These are phyloP conservation scores for Amblyjoppa fuscipennis DNA, from an alignment of 2,888 invertebrate species.

Conservation along the genomic window DNA sequence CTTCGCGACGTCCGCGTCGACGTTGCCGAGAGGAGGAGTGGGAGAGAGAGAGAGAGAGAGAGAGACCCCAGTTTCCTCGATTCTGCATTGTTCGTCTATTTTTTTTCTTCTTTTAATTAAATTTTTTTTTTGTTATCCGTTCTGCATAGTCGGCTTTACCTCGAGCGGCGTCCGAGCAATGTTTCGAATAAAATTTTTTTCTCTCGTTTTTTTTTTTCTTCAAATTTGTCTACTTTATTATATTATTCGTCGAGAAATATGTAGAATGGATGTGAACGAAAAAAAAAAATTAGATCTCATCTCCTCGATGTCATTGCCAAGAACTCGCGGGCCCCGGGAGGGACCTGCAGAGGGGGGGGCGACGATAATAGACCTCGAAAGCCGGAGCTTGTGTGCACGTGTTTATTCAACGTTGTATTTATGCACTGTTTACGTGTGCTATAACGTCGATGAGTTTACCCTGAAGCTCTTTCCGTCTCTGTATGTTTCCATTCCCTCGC, in stretches of 20 bases:
- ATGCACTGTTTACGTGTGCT: constrained; percentile 40
- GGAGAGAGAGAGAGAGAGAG: constrained; percentile 1
- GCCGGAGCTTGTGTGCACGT: constrained; percentile 49
- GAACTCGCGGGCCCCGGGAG: not conserved
- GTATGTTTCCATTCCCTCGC: constrained; percentile 9
- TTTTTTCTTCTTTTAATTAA: constrained; percentile 7
- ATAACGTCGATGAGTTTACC: constrained; percentile 69
- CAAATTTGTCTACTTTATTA: constrained; percentile 70
- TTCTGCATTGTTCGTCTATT: constrained; percentile 65
- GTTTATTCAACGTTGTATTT: constrained; percentile 26
- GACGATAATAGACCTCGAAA: constrained; percentile 58
- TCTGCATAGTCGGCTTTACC: constrained; percentile 17
- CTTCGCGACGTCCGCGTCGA: constrained; percentile 53
- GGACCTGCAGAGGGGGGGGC: not conserved
- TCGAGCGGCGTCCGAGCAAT: constrained; percentile 47
- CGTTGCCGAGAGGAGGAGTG: constrained; percentile 28
- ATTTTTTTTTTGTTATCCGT: constrained; percentile 7
- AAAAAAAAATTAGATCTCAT: not conserved
- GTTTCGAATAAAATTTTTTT: not conserved
- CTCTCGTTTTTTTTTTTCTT: constrained; percentile 49
- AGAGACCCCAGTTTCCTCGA: constrained; percentile 49
- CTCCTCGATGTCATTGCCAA: constrained; percentile 4
- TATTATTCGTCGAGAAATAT: constrained; percentile 39
- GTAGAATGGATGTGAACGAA: constrained; percentile 23
- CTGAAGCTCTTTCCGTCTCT: constrained; percentile 44